A percentile compares a stretch with the other conserved stretches of the same genome.
Evolutionary conservation across 2,113 vertebrate genomes (phyloP).

Genomic region (Eurypyga helias): DNA sequence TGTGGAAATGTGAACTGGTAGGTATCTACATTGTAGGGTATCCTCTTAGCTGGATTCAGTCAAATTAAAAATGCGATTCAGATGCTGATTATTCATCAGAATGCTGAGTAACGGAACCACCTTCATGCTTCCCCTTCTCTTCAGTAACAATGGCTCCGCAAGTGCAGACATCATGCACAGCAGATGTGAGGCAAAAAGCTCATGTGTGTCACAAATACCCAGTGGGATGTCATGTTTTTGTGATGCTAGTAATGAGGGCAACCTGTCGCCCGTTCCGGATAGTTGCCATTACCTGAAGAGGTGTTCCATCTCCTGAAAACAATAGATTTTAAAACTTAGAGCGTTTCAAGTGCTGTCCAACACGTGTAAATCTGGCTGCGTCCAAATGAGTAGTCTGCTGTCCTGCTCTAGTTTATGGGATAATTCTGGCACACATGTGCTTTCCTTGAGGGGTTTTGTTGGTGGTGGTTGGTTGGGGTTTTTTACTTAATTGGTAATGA

Average conservation of each 20-base stretch:
- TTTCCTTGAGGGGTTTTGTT: not conserved
- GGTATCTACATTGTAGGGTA: not conserved
- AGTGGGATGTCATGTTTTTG: not conserved
- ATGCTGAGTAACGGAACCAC: not conserved
- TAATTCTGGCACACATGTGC: not conserved
- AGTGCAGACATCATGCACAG: not conserved
- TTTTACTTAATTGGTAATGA: not conserved
- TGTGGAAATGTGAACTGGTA: not conserved
- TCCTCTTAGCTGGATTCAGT: not conserved
- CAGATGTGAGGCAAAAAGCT: not conserved
- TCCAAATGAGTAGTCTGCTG: not conserved
- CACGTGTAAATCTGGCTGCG: not conserved
- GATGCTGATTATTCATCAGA: not conserved
- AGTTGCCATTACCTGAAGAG: not conserved
- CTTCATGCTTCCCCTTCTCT: not conserved
- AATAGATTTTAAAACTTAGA: not conserved
- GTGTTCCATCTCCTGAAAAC: not conserved
- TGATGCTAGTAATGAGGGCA: not conserved
- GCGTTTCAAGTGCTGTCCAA: not conserved
- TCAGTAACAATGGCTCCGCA: not conserved
- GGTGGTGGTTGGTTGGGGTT: not conserved
- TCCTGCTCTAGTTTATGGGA: not conserved
- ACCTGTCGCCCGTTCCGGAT: not conserved
- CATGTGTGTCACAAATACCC: not conserved
- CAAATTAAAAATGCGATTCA: not conserved